phyloP scores from a whole-genome alignment of 2,113 vertebrate species.

The Nothocercus julius region DNA sequence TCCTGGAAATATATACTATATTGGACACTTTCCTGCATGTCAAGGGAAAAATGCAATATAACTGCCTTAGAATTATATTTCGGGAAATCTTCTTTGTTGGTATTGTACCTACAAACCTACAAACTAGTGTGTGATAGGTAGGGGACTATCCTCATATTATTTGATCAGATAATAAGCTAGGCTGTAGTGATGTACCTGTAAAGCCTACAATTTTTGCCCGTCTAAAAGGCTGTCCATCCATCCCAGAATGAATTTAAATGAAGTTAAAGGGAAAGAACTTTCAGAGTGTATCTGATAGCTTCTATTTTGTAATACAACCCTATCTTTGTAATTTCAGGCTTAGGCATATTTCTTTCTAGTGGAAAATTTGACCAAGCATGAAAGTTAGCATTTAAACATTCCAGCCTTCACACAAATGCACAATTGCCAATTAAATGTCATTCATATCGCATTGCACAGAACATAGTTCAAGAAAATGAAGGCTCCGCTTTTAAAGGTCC shows the following conservation, averaged over 20 bases:
- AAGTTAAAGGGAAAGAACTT: background rate
- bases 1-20: background rate
- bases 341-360: accelerated
- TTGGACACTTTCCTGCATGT: background rate
- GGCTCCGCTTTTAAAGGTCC: background rate
- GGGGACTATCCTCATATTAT: background rate
- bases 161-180: background rate
- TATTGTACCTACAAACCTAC: background rate
- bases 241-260: background rate
- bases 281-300: background rate
- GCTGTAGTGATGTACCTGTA: background rate
- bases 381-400: background rate
- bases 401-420: background rate
- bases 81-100: background rate
- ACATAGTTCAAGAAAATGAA: background rate
- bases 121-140: background rate
- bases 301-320: background rate
- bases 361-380: background rate
- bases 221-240: background rate
- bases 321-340: background rate
- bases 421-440: background rate
- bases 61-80: background rate
- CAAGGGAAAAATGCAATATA: background rate
- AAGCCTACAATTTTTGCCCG: background rate
- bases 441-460: background rate